Percentiles rank a stretch among this genome's conserved stretches.
phyloP scores from a whole-genome alignment of 2,113 vertebrate genomes.

The Centrocercus urophasianus region DNA sequence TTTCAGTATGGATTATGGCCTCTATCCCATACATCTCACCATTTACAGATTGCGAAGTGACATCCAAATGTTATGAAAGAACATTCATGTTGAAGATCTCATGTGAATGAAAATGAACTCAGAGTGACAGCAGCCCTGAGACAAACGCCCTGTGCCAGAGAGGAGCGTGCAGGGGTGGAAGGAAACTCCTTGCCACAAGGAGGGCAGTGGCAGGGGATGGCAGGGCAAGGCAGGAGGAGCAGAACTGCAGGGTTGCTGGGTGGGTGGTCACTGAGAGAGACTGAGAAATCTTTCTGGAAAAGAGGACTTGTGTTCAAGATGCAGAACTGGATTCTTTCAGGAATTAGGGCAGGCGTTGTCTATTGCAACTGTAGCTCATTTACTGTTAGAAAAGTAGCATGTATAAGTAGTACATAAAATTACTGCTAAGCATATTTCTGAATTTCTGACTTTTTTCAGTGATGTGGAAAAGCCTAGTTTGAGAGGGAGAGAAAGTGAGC shows the following conservation, averaged over 20 bases:
- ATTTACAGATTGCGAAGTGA: background rate
- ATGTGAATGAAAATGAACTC: background rate
- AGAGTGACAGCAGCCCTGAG: background rate
- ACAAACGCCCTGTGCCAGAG: background rate
- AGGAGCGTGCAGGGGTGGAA: background rate
- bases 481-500: background rate
- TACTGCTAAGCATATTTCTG: background rate
- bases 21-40: background rate
- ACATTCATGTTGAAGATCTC: background rate
- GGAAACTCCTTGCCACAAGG: background rate
- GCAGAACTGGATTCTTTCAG: background rate
- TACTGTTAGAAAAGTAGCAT: background rate
- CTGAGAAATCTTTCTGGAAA: background rate
- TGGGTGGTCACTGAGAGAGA: background rate
- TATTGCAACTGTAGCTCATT: constrained; percentile 2
- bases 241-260: background rate
- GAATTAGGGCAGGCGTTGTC: background rate
- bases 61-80: background rate
- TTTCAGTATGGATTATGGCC: background rate
- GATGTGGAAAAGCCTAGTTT: background rate
- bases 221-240: background rate
- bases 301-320: background rate
- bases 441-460: background rate
- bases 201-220: background rate
- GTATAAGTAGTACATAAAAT: background rate